phyloP scores from a whole-genome alignment of 2,113 vertebrate species.

The Galemys pyrenaicus region DNA sequence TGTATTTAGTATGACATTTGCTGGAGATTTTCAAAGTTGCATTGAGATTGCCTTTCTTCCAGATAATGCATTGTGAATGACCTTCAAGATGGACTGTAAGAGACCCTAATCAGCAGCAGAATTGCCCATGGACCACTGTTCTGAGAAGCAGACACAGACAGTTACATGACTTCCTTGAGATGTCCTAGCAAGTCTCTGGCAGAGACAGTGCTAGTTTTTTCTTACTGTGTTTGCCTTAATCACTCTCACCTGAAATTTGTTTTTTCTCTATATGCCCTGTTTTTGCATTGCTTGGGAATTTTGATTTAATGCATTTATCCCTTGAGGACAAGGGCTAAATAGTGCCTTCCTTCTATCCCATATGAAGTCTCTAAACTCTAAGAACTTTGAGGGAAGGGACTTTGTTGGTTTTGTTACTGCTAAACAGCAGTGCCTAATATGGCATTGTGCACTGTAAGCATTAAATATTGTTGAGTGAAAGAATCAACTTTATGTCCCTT shows the following conservation, averaged over 20 bases:
- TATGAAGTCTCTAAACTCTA: neutral
- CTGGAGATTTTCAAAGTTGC: neutral
- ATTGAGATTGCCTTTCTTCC: slow-evolving; percentile 8
- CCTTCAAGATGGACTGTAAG: neutral
- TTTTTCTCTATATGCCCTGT: neutral
- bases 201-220: neutral
- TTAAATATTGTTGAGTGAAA: slow-evolving; percentile 35
- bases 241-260: neutral
- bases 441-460: neutral
- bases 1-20: slow-evolving; percentile 13
- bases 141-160: neutral
- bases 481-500: neutral
- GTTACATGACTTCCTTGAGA: neutral
- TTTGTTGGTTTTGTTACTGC: neutral
- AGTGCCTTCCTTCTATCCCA: slow-evolving; percentile 35
- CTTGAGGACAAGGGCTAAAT: slow-evolving; percentile 6
- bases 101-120: neutral
- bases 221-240: slow-evolving; percentile 13
- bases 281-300: slow-evolving; percentile 23
- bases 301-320: neutral
- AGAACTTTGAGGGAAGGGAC: neutral
- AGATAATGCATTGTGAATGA: neutral
- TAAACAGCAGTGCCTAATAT: neutral
- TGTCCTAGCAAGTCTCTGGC: neutral
- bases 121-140: neutral